Percentiles rank a stretch among this genome's conserved stretches.
Evolutionary conservation across 2,888 invertebrate species (phyloP).

Genomic region (Andrena fulva): DNA sequence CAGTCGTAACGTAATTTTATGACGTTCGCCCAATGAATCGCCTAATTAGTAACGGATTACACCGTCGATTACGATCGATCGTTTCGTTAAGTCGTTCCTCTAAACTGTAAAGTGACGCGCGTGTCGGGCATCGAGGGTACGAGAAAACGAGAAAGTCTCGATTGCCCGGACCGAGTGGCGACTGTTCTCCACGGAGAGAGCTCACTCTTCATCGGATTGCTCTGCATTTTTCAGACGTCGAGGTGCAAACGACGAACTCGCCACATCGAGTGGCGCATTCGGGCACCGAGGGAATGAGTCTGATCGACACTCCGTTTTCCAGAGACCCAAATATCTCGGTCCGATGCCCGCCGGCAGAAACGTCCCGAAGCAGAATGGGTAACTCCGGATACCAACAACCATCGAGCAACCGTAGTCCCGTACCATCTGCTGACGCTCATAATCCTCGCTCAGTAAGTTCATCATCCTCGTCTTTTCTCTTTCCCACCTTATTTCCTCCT

Average conservation of each 20-base stretch:
- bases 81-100: constrained; percentile 11
- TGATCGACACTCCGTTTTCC: constrained; percentile 84
- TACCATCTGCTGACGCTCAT: constrained; percentile 75
- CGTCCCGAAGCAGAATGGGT: constrained; percentile 65
- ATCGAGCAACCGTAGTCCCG: constrained; percentile 73
- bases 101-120: constrained; percentile 9
- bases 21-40: constrained; percentile 9
- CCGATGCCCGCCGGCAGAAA: constrained; percentile 78
- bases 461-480: background rate
- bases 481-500: background rate
- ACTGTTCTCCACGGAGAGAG: constrained; percentile 56
- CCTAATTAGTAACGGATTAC: background rate
- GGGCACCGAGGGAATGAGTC: constrained; percentile 79
- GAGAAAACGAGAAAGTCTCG: constrained; percentile 29
- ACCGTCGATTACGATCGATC: constrained; percentile 22
- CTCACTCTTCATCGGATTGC: constrained; percentile 59
- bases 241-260: constrained; percentile 84
- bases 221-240: constrained; percentile 80
- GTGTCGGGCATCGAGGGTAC: constrained; percentile 11
- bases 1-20: constrained; percentile 27
- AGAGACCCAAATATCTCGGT: constrained; percentile 83
- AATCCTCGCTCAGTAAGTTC: constrained; percentile 80
- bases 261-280: constrained; percentile 80
- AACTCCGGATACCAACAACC: constrained; percentile 68
- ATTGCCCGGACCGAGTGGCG: constrained; percentile 56